A percentile compares a stretch with the other conserved stretches of the same genome.
phyloP scores from a whole-genome alignment of 2,888 invertebrate genomes.

The Machimus rusticus region DNA sequence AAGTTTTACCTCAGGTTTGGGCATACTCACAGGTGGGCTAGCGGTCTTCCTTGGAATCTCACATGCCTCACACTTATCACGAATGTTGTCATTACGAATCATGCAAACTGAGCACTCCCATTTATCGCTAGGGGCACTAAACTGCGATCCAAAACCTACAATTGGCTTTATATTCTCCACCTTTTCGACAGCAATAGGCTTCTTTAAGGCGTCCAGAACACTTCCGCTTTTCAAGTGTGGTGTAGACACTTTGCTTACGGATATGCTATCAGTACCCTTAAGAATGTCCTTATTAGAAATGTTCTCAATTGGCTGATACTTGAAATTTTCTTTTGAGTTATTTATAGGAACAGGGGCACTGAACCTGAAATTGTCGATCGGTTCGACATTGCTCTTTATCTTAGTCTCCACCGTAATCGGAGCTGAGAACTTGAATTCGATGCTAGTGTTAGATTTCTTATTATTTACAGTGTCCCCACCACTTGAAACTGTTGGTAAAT shows the following conservation, averaged over 20 bases:
- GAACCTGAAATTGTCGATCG: constrained; percentile 67
- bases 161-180: neutral
- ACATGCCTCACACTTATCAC: constrained; percentile 67
- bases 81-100: constrained; percentile 66
- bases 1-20: neutral
- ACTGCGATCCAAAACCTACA: constrained; percentile 58
- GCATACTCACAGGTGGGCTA: neutral
- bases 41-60: constrained; percentile 57
- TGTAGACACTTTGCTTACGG: constrained; percentile 33
- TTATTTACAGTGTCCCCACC: neutral
- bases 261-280: neutral
- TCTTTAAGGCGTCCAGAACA: constrained; percentile 60
- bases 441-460: neutral
- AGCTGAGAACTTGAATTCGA: constrained; percentile 62
- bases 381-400: constrained; percentile 61
- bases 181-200: constrained; percentile 46
- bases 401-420: constrained; percentile 59
- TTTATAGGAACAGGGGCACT: constrained; percentile 65
- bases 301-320: constrained; percentile 49
- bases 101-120: constrained; percentile 75
- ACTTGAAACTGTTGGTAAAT: neutral
- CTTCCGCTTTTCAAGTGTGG: constrained; percentile 61
- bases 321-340: constrained; percentile 53
- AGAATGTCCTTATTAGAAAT: neutral
- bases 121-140: constrained; percentile 65